Conservation (phyloP, 2,797 vertebrate species). For the Muscicapa comitata region DNA sequence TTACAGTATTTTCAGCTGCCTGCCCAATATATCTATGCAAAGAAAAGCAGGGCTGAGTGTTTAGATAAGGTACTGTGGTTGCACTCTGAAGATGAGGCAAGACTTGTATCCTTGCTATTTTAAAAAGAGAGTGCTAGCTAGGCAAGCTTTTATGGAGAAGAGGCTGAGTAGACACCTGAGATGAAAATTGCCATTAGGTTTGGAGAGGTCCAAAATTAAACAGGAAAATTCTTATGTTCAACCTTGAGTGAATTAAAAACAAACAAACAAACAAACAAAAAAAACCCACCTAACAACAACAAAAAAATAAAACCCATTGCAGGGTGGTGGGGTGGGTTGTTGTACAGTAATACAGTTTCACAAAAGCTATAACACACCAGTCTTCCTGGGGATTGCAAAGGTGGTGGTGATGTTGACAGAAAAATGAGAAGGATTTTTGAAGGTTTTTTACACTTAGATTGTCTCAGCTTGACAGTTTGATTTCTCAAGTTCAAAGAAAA, state of each 20-base stretch:
- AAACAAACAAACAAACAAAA: too few relatives aligned
- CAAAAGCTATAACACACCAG: neutral
- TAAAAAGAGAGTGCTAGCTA: neutral
- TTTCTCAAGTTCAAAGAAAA: neutral
- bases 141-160: neutral
- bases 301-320: neutral
- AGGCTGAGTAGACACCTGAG: neutral
- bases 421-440: neutral
- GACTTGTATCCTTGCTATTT: neutral
- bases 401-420: neutral
- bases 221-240: neutral
- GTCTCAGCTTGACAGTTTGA: neutral
- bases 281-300: neutral
- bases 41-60: neutral
- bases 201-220: neutral
- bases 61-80: neutral
- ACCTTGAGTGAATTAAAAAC: neutral
- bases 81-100: neutral
- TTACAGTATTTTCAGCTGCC: neutral
- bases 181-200: neutral
- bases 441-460: neutral
- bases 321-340: accelerated
- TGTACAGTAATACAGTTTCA: neutral
- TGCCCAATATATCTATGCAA: neutral
- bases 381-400: neutral